Conservation (phyloP, 2,113 vertebrate genomes). For the Atractosteus spatula region DNA sequence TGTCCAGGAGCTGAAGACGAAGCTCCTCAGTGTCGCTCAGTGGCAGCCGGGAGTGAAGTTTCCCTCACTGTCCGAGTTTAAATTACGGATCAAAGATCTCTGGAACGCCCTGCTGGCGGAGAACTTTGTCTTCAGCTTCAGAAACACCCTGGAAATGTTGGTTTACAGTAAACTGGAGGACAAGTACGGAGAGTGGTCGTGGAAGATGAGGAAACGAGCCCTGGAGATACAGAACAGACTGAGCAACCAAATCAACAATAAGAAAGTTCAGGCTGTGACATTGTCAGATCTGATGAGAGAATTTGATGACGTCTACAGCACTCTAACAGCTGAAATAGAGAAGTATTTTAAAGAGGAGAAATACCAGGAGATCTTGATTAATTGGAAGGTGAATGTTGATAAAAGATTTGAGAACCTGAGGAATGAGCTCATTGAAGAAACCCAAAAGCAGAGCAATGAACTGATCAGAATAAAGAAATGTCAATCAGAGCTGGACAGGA, state of each 20-base stretch:
- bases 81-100: no score
- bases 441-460: conserved; percentile 19
- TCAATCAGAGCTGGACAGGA: conserved; percentile 27
- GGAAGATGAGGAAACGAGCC: conserved; percentile 47
- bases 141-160: conserved; percentile 50
- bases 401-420: conserved; percentile 33
- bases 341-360: conserved; percentile 43
- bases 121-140: conserved; percentile 37
- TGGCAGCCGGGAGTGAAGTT: no score
- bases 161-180: conserved; percentile 46
- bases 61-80: no score
- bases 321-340: conserved; percentile 33
- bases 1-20: no score
- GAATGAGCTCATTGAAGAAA: conserved; percentile 35
- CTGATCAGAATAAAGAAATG: conserved; percentile 30
- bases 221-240: conserved; percentile 42
- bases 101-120: no score
- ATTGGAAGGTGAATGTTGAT: conserved; percentile 43
- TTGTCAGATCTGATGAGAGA: accelerated
- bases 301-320: conserved; percentile 22
- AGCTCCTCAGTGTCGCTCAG: no score
- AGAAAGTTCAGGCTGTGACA: conserved; percentile 10
- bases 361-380: conserved; percentile 41
- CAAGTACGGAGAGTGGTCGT: conserved; percentile 35
- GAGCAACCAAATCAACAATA: conserved; percentile 37